A percentile compares a stretch with the other conserved stretches of the same genome.
Evolutionary conservation across 2,797 vertebrate genomes (phyloP).

Genomic region (Gymnothorax reevesii): DNA sequence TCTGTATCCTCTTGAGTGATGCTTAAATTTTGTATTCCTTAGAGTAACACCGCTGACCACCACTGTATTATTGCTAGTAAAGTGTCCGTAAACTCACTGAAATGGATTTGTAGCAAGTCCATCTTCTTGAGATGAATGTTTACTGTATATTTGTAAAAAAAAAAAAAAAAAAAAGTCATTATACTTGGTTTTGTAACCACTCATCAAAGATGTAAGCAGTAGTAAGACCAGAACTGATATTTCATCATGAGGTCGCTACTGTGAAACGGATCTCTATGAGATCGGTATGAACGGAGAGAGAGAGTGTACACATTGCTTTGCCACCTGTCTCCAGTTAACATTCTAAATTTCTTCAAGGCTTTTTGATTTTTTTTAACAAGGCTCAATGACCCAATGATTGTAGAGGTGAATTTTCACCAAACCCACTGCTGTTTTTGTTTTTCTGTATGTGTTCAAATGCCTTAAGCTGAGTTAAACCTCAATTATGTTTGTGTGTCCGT

Average conservation of each 20-base stretch:
- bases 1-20: background rate
- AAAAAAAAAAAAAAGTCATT: background rate
- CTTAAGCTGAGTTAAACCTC: background rate
- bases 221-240: background rate
- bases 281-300: conserved; percentile 10
- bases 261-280: conserved; percentile 14
- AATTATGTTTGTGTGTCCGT: background rate
- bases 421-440: background rate
- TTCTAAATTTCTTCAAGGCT: background rate
- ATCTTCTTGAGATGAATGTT: background rate
- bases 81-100: background rate
- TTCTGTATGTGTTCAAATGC: background rate
- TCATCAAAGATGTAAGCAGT: background rate
- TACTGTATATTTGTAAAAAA: background rate
- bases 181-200: background rate
- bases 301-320: conserved; percentile 13
- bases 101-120: background rate
- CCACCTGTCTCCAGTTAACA: background rate
- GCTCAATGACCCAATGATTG: background rate
- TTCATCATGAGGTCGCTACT: background rate
- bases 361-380: background rate
- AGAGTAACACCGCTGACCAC: background rate
- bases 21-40: background rate
- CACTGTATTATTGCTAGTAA: background rate
- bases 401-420: background rate